A percentile compares a stretch with the other conserved stretches of the same genome.
Evolutionary conservation across 1,140 invertebrate species (phyloP).

Genomic region (Pseudomyrmex concolor): DNA sequence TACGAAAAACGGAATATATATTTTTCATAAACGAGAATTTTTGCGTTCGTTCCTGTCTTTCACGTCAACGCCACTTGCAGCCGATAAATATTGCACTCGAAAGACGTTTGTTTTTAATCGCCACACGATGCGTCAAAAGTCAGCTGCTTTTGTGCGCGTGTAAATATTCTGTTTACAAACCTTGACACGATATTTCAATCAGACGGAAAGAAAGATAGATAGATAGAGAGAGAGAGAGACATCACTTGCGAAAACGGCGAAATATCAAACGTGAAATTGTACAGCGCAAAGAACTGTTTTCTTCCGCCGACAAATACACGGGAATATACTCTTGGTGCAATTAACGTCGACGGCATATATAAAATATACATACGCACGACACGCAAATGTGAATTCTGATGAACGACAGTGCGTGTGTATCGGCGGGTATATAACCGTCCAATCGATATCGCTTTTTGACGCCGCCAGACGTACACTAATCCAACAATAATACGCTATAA

Average conservation of each 20-base stretch:
- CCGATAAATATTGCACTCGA: not conserved
- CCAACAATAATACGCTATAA: slow-evolving; percentile 45
- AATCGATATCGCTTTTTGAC: slow-evolving; percentile 52
- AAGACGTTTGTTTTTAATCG: slow-evolving; percentile 26
- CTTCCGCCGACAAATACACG: not conserved
- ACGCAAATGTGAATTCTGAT: slow-evolving; percentile 27
- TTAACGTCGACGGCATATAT: slow-evolving; percentile 15
- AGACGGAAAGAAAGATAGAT: not conserved
- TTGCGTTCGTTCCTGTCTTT: too few relatives aligned
- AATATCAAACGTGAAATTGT: slow-evolving; percentile 13
- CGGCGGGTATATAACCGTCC: not conserved
- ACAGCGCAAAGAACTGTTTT: not conserved
- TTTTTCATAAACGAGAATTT: too few relatives aligned
- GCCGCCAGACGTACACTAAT: slow-evolving; percentile 38
- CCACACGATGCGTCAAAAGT: slow-evolving; percentile 1
- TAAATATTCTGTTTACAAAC: not conserved
- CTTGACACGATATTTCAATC: not conserved
- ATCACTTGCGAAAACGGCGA: not conserved
- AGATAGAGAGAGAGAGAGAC: too few relatives aligned
- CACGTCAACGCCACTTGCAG: not conserved
- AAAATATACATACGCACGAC: not conserved
- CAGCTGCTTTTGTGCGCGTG: not conserved
- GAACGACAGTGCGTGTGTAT: not conserved
- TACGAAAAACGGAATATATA: too few relatives aligned
- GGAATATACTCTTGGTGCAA: slow-evolving; percentile 3